Evolutionary conservation across 1,140 invertebrate species (phyloP), one percentile per base, ranked within the genome.

Genomic region (Camponotus floridanus): DNA sequence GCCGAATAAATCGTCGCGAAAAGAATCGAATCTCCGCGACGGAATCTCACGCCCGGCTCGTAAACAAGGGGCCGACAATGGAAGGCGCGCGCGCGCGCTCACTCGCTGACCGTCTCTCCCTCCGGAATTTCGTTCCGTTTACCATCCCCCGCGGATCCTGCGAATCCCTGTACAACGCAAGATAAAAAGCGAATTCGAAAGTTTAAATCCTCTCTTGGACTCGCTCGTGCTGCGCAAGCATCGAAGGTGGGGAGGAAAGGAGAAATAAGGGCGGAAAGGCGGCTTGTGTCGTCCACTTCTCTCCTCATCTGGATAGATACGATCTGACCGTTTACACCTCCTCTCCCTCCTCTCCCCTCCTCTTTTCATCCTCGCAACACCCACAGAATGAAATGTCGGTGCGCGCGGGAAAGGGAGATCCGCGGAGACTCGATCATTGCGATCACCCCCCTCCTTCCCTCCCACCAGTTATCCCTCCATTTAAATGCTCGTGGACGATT

Each of bases 181-280:
- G 94, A 95, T 95, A 95, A 94, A 95, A 94, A 95, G 92, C 87
- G 91, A 93, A 94, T 94, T 94, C 94, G 91, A 94, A 91, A 95
- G 91, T 95, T 95, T 95, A 93, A 93, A 94, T 92, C 92, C 88
- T 86, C 88, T 51, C 48, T 15, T 51, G 48, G 15, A 51, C 67
- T 48, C 84, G 57, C 67, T 48, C 84, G 57, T 74, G 71, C 73
- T 13, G 59, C 21, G 64, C 31, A 15, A n/a, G 1, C 2, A n/a
- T 5, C 2, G 18, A 6, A n/a, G 13, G 2, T 26, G 62, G 61
- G 11, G 21, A 26, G 70, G 39, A 1, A 7, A 42, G 11, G 42
- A 0, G 42, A 9, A 9, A 39, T 7, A 45, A 51, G 68, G 68
- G 13, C 55, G 51, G 26, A 73, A 73, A 68, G 55, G 55, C 67